Conservation (phyloP, 2,888 invertebrate genomes). For the Cryptocephalus primarius region DNA sequence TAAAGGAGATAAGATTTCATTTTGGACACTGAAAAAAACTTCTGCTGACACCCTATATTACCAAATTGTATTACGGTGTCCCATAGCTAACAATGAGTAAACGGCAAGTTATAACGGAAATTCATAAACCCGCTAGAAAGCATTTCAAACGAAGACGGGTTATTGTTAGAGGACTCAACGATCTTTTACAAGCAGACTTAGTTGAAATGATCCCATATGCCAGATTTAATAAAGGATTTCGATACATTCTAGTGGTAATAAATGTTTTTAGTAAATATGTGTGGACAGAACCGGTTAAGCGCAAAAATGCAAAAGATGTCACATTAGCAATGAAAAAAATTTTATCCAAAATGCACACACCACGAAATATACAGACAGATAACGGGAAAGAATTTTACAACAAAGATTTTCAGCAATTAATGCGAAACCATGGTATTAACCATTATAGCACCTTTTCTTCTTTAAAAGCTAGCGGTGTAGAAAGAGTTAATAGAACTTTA, state of each 20-base stretch:
- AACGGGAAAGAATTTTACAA: slow-evolving; percentile 26
- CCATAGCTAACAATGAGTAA: too few species aligned
- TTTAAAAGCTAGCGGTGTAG: slow-evolving; percentile 15
- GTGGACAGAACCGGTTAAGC: slow-evolving; percentile 28
- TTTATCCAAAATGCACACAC: neutral
- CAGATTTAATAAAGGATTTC: slow-evolving; percentile 23
- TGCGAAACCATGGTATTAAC: slow-evolving; percentile 16
- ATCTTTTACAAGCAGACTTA: slow-evolving; percentile 36
- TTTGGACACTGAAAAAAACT: too few species aligned
- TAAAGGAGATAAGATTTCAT: too few species aligned
- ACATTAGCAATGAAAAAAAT: slow-evolving; percentile 12
- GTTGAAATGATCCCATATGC: slow-evolving; percentile 26
- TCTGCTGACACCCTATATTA: too few species aligned
- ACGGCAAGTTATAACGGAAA: slow-evolving; percentile 16
- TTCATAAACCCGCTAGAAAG: slow-evolving; percentile 28
- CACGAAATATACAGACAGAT: neutral
- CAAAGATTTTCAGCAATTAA: slow-evolving; percentile 14
- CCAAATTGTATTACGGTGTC: too few species aligned
- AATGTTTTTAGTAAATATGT: slow-evolving; percentile 33
- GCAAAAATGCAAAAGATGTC: slow-evolving; percentile 23
- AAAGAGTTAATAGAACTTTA: slow-evolving; percentile 18
- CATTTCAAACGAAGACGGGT: slow-evolving; percentile 28
- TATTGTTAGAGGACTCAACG: slow-evolving; percentile 29
- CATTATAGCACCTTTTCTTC: slow-evolving; percentile 15
- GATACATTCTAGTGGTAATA: slow-evolving; percentile 29